phyloP scores from a whole-genome alignment of 2,888 invertebrate genomes.

The Slavum lentiscoides region DNA sequence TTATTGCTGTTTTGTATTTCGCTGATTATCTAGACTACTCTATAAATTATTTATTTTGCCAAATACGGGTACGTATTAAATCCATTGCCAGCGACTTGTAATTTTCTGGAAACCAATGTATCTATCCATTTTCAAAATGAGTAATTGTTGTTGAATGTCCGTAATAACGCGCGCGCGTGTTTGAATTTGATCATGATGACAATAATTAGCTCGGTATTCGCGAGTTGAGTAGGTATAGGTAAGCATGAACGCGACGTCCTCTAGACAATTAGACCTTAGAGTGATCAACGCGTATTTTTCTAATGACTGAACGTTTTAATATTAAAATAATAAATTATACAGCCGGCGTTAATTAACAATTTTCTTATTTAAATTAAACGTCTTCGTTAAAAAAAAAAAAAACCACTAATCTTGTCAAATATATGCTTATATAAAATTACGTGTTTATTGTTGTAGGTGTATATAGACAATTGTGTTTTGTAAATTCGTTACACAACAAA shows the following conservation, averaged over 20 bases:
- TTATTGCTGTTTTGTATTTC: not conserved
- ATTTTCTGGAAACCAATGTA: not conserved
- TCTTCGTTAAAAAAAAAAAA: too few species aligned
- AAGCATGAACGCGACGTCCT: not conserved
- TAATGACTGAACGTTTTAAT: not conserved
- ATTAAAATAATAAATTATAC: not conserved
- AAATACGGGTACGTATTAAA: constrained; percentile 3
- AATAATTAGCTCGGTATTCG: not conserved
- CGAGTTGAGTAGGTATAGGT: too few species aligned
- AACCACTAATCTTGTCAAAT: too few species aligned
- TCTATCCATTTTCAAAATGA: not conserved
- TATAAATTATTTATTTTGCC: not conserved
- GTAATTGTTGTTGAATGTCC: not conserved
- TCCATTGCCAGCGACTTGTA: constrained; percentile 5
- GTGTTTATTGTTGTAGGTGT: too few species aligned
- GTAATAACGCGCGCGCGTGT: not conserved
- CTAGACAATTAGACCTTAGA: not conserved
- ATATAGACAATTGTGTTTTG: too few species aligned
- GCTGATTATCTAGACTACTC: not conserved
- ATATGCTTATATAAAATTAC: not conserved
- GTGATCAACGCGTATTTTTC: not conserved
- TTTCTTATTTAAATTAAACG: not conserved
- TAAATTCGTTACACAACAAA: too few species aligned
- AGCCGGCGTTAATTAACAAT: not conserved
- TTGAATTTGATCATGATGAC: not conserved